These are phyloP conservation scores for Kryptolebias ocellatus DNA, from an alignment of 2,797 vertebrate species.

Conservation along the genomic window DNA sequence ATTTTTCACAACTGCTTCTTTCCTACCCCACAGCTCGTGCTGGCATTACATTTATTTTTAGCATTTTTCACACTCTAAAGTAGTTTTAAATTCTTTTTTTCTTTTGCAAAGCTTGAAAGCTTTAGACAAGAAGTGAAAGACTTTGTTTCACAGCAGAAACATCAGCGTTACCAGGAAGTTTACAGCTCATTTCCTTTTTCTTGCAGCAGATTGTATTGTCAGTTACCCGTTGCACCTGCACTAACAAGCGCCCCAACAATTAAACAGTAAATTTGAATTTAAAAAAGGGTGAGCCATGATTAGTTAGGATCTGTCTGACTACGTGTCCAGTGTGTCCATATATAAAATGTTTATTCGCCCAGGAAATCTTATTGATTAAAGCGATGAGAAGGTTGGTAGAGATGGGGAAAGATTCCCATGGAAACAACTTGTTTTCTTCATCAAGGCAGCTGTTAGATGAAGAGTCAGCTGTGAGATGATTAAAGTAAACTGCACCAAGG, in stretches of 20 bases:
- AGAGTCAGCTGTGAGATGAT: neutral
- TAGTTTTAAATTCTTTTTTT: neutral
- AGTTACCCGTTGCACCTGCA: conserved; percentile 6
- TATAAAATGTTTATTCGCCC: conserved; percentile 6
- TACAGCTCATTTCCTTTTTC: conserved; percentile 2
- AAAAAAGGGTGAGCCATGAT: neutral
- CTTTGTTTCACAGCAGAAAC: neutral
- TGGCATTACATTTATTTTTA: neutral
- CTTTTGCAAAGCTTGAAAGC: neutral
- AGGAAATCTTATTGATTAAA: conserved; percentile 1
- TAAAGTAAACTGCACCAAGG: conserved; percentile 3
- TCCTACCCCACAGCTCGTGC: neutral
- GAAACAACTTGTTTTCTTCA: neutral
- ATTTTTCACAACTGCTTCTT: neutral
- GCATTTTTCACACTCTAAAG: neutral
- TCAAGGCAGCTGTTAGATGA: conserved; percentile 11
- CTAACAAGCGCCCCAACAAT: neutral
- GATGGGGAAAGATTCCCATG: neutral
- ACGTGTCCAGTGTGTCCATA: neutral
- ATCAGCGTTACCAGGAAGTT: neutral
- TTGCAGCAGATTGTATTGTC: neutral
- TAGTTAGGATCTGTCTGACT: no score
- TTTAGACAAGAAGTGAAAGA: conserved; percentile 10
- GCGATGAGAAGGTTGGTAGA: conserved; percentile 1
- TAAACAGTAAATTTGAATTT: neutral